These are phyloP conservation scores for Pocota personata DNA, from an alignment of 2,888 invertebrate genomes.

Conservation along the genomic window DNA sequence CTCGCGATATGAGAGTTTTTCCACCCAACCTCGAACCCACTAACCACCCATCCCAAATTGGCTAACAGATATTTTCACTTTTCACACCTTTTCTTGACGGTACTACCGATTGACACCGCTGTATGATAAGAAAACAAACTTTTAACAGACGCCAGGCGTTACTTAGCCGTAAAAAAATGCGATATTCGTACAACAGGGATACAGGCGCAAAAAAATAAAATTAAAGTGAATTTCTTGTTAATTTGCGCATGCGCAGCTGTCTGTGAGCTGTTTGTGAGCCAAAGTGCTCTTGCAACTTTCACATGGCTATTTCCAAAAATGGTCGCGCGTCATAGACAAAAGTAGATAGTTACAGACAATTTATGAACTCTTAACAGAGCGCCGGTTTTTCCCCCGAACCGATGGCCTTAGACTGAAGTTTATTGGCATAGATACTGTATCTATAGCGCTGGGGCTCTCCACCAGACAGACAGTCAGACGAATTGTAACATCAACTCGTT, in stretches of 20 bases:
- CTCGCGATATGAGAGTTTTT: slow-evolving; percentile 33
- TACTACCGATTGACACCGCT: slow-evolving; percentile 32
- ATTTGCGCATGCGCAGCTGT: slow-evolving; percentile 40
- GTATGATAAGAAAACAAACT: slow-evolving; percentile 28
- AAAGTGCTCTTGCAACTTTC: slow-evolving; percentile 64
- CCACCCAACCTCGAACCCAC: not conserved
- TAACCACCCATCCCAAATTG: slow-evolving; percentile 31
- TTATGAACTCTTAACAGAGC: slow-evolving; percentile 48
- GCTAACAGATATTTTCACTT: slow-evolving; percentile 42
- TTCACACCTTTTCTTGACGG: slow-evolving; percentile 42
- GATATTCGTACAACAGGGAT: not conserved
- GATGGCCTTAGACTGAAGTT: slow-evolving; percentile 31
- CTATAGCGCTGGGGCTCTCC: not conserved
- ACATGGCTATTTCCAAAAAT: slow-evolving; percentile 50
- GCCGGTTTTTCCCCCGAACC: not conserved
- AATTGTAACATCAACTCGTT: slow-evolving; percentile 39
- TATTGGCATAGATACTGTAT: slow-evolving; percentile 54
- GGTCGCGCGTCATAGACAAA: slow-evolving; percentile 39
- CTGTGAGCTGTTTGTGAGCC: slow-evolving; percentile 8
- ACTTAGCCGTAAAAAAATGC: not conserved
- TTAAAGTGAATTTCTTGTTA: no score
- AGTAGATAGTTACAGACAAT: slow-evolving; percentile 41
- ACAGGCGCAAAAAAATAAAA: no score
- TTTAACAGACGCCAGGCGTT: not conserved
- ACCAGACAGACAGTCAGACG: slow-evolving; percentile 57